Percentiles rank a stretch among this genome's conserved stretches.
Conservation (phyloP, 35 echinoderm and acorn worm genomes). For the Amphiura filiformis region DNA sequence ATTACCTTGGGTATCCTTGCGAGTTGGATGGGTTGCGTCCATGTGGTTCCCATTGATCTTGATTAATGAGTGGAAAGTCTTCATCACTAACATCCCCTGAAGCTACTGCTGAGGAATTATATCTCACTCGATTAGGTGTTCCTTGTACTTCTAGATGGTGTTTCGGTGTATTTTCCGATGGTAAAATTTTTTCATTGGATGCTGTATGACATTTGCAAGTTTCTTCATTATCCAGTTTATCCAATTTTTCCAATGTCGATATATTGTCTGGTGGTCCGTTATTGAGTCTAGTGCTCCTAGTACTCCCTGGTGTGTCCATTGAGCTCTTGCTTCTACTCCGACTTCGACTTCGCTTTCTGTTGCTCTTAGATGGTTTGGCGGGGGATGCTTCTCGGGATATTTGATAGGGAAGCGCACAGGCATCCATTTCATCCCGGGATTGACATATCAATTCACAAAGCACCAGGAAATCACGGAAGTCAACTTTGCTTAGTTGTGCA, state of each 20-base stretch:
- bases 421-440: slow-evolving; percentile 48
- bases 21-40: neutral
- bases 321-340: neutral
- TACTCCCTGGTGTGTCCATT: neutral
- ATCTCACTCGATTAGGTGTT: neutral
- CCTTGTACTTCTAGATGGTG: neutral
- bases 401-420: slow-evolving; percentile 33
- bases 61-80: neutral
- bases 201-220: neutral
- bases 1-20: neutral
- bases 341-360: slow-evolving; percentile 8
- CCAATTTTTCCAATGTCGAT: neutral
- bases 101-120: neutral
- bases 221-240: neutral
- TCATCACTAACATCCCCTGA: neutral
- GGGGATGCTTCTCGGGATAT: slow-evolving; percentile 21
- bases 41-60: neutral
- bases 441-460: slow-evolving; percentile 73
- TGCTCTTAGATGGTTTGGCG: slow-evolving; percentile 19
- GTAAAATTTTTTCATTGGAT: neutral
- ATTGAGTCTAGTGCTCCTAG: neutral
- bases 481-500: slow-evolving; percentile 68
- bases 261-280: neutral
- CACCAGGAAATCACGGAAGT: slow-evolving; percentile 92
- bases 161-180: slow-evolving; percentile 6